A percentile compares a stretch with the other conserved stretches of the same genome.
Conservation (phyloP, 1,140 invertebrate genomes). For the Andrena cerasifolii region DNA sequence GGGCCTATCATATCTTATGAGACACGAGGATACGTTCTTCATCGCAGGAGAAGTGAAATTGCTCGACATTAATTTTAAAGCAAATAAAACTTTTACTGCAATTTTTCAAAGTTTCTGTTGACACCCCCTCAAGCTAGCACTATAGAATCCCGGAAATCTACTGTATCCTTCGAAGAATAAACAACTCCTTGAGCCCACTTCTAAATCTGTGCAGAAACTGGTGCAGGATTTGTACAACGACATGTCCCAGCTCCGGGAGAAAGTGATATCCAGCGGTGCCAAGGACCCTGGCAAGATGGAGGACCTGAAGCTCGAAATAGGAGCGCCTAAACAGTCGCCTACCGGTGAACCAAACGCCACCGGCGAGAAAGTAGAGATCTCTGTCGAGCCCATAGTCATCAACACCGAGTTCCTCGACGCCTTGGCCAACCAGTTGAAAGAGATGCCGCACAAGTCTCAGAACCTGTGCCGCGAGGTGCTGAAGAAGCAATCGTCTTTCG, state of each 20-base stretch:
- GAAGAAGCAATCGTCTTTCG: constrained; percentile 56
- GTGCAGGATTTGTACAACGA: constrained; percentile 62
- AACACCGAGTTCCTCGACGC: constrained; percentile 44
- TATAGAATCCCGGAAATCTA: too few species aligned
- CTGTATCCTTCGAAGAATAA: too few species aligned
- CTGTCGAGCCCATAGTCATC: constrained; percentile 37
- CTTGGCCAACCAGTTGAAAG: constrained; percentile 52
- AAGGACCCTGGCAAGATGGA: constrained; percentile 73
- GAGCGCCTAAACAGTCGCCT: neutral
- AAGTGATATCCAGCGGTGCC: constrained; percentile 64
- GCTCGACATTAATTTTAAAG: too few species aligned
- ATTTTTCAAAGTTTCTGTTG: too few species aligned
- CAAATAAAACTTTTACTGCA: too few species aligned
- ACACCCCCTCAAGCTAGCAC: too few species aligned
- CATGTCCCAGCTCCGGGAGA: constrained; percentile 68
- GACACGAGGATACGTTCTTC: too few species aligned
- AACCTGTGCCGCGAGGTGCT: constrained; percentile 55
- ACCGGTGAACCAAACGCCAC: neutral
- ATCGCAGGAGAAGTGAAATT: too few species aligned
- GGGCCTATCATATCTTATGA: too few species aligned
- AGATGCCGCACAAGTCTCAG: constrained; percentile 45
- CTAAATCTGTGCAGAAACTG: constrained; percentile 52
- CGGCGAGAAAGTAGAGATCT: neutral
- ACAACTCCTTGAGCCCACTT: neutral
- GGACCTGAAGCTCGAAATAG: constrained; percentile 26